Percentiles rank a stretch among this genome's conserved stretches.
Evolutionary conservation across 2,797 vertebrate species (phyloP).

Genomic region (Sternarchorhynchus goeldii): DNA sequence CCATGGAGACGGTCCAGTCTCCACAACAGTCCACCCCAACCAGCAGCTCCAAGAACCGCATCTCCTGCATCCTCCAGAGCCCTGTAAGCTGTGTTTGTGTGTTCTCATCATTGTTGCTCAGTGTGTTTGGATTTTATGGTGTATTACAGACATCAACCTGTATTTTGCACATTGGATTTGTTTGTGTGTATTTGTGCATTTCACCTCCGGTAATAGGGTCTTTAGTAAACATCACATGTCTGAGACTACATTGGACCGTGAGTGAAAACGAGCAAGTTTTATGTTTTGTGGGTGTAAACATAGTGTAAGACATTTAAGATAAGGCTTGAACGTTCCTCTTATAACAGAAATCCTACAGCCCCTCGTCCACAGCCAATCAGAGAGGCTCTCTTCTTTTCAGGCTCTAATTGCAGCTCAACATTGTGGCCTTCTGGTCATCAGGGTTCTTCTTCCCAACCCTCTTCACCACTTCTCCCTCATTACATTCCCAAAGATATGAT

Average conservation of each 20-base stretch:
- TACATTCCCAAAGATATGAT: slow-evolving; percentile 58
- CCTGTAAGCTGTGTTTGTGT: slow-evolving; percentile 74
- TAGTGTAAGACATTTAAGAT: not conserved
- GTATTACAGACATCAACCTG: no score
- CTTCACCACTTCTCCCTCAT: slow-evolving; percentile 52
- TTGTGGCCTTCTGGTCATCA: not conserved
- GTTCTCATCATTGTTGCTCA: not conserved
- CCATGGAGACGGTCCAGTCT: slow-evolving; percentile 74
- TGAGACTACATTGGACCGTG: no score
- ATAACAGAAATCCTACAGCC: not conserved
- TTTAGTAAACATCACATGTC: no score
- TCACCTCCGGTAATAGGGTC: no score
- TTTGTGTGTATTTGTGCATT: not conserved
- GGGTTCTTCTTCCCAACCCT: slow-evolving; percentile 27
- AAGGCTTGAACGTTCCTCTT: not conserved
- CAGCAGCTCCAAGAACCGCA: slow-evolving; percentile 85
- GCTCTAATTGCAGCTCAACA: slow-evolving; percentile 3
- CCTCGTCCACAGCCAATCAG: not conserved
- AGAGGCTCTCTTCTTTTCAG: not conserved
- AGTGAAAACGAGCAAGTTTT: not conserved
- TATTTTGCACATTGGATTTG: not conserved
- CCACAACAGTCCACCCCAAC: slow-evolving; percentile 79
- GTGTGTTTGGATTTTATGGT: not conserved
- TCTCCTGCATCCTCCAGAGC: slow-evolving; percentile 91
- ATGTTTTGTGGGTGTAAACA: not conserved